Percentiles rank a stretch among this genome's conserved stretches.
These are phyloP conservation scores for Agrochola litura DNA, from an alignment of 2,888 invertebrate genomes.

Conservation along the genomic window DNA sequence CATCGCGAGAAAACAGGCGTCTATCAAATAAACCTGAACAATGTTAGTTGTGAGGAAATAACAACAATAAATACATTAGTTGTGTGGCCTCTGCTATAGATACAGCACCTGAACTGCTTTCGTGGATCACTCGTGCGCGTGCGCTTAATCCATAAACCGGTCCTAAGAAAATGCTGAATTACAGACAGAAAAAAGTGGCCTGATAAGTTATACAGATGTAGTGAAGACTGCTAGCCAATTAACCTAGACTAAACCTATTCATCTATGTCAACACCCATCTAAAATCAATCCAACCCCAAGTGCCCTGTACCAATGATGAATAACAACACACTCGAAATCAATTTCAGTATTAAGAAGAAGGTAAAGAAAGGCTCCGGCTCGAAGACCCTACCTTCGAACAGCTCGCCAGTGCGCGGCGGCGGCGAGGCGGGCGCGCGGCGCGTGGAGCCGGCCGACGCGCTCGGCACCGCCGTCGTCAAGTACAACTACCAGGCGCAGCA, in stretches of 20 bases:
- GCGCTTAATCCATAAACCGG: neutral
- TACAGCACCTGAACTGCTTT: conserved; percentile 4
- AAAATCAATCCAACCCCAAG: neutral
- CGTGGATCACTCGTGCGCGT: neutral
- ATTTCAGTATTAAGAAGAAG: conserved; percentile 95
- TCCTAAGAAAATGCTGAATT: neutral
- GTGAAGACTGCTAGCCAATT: neutral
- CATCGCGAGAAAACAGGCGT: conserved; percentile 44
- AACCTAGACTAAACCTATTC: neutral
- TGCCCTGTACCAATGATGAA: conserved; percentile 8
- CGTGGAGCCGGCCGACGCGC: conserved; percentile 96
- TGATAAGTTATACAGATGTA: neutral
- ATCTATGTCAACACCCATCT: neutral
- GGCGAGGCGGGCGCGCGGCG: conserved; percentile 94
- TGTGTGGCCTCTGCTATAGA: neutral
- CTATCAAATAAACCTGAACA: conserved; percentile 35
- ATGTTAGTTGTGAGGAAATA: conserved; percentile 46
- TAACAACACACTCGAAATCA: neutral
- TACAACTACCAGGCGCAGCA: conserved; percentile 98
- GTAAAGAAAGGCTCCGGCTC: conserved; percentile 95
- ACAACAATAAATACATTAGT: conserved; percentile 49
- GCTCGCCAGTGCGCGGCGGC: conserved; percentile 93
- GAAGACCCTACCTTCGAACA: conserved; percentile 96
- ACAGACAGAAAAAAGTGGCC: neutral
- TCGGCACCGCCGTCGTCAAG: conserved; percentile 97